Conservation (phyloP, 2,797 vertebrate species). For the Fistularia commersonii region DNA sequence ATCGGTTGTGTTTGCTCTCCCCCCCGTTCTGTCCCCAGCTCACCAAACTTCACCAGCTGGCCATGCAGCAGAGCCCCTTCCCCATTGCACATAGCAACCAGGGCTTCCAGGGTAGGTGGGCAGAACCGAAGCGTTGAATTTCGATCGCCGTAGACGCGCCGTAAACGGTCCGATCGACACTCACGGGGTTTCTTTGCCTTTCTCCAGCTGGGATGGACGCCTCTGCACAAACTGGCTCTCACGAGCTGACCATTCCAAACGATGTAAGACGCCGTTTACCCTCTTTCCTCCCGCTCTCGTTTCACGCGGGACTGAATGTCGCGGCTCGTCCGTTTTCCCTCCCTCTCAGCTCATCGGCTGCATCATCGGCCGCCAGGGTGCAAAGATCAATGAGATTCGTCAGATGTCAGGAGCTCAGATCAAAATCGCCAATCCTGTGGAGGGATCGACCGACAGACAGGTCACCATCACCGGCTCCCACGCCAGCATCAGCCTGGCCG, state of each 20-base stretch:
- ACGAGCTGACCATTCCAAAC: slow-evolving; percentile 97
- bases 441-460: slow-evolving; percentile 92
- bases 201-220: slow-evolving; percentile 89
- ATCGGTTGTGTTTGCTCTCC: slow-evolving; percentile 18
- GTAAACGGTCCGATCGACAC: no score
- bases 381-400: slow-evolving; percentile 96
- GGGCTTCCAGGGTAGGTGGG: slow-evolving; percentile 82
- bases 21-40: slow-evolving; percentile 67
- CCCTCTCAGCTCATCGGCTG: slow-evolving; percentile 87
- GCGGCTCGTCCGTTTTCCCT: neutral
- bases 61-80: slow-evolving; percentile 95
- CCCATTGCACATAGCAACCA: slow-evolving; percentile 90
- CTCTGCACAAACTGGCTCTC: slow-evolving; percentile 93
- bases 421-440: slow-evolving; percentile 94
- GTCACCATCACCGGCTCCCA: slow-evolving; percentile 95
- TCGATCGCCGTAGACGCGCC: no score
- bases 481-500: slow-evolving; percentile 93
- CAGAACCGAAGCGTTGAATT: neutral
- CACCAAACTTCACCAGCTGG: slow-evolving; percentile 97
- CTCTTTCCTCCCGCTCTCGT: neutral
- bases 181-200: slow-evolving; percentile 33
- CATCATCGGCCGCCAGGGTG: slow-evolving; percentile 93
- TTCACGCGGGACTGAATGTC: neutral
- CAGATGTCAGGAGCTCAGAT: slow-evolving; percentile 98
- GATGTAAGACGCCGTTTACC: slow-evolving; percentile 76